These are phyloP conservation scores for Unio pictorum DNA, from an alignment of 2,888 invertebrate genomes.

Conservation along the genomic window DNA sequence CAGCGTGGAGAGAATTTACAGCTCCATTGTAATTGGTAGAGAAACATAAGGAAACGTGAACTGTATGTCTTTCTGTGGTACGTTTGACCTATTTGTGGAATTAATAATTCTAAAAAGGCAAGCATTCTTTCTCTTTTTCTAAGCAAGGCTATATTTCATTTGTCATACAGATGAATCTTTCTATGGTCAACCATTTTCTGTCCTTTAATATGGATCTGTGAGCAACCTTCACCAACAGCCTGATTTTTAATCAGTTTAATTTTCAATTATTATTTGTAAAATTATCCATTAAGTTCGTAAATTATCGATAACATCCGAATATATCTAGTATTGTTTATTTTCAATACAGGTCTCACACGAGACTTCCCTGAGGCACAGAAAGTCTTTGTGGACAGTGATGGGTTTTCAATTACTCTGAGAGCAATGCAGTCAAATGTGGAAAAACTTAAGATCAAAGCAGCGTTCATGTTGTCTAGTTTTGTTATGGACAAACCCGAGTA, in stretches of 20 bases:
- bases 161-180: too few relatives aligned
- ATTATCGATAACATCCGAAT: too few relatives aligned
- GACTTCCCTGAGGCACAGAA: slow-evolving; percentile 77
- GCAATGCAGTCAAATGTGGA: slow-evolving; percentile 77
- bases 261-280: too few relatives aligned
- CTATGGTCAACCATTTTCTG: not conserved
- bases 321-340: not conserved
- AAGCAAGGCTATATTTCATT: too few relatives aligned
- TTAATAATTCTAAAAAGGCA: too few relatives aligned
- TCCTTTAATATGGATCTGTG: not conserved
- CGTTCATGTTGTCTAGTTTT: slow-evolving; percentile 81
- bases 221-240: too few relatives aligned
- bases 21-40: too few relatives aligned
- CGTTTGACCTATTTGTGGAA: too few relatives aligned
- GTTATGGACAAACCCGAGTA: slow-evolving; percentile 75
- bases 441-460: slow-evolving; percentile 80
- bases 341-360: slow-evolving; percentile 77
- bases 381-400: slow-evolving; percentile 79
- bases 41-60: too few relatives aligned
- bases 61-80: too few relatives aligned
- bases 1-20: too few relatives aligned
- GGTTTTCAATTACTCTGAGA: slow-evolving; percentile 78
- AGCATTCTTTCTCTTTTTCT: too few relatives aligned
- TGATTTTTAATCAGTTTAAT: not conserved
- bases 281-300: not conserved